Evolutionary conservation across 2,797 vertebrate genomes (phyloP).

Genomic region (Pipistrellus kuhlii): DNA sequence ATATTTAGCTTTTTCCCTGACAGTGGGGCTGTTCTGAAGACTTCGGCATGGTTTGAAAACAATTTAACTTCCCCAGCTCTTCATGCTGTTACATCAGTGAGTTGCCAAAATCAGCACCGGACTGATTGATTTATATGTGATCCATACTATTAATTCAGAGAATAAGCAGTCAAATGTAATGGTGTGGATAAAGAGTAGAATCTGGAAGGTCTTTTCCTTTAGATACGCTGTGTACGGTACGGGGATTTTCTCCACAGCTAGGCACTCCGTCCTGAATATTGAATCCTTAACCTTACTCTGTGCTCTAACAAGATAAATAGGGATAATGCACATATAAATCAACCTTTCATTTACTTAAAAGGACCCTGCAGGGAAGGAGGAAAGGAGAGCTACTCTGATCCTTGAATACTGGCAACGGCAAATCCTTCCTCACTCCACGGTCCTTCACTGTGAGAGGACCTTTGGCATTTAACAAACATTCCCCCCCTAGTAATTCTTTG

Average conservation of each 20-base stretch:
- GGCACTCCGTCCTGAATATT: not conserved
- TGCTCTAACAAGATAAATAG: not conserved
- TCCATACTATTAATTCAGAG: conserved; percentile 5
- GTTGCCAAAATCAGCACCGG: not conserved
- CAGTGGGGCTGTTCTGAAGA: not conserved
- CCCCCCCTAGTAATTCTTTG: not conserved
- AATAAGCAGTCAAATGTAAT: conserved; percentile 21
- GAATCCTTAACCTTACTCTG: conserved; percentile 12
- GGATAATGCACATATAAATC: not conserved
- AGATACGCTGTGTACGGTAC: not conserved
- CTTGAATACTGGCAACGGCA: not conserved
- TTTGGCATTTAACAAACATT: conserved; percentile 48
- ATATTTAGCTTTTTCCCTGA: conserved; percentile 45
- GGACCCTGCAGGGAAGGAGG: conserved; percentile 58
- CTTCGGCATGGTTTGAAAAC: not conserved
- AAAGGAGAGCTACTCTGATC: conserved; percentile 60
- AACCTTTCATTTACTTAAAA: conserved; percentile 66
- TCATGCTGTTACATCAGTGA: not conserved
- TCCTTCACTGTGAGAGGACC: not conserved
- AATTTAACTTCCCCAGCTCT: not conserved
- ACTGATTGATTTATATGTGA: not conserved
- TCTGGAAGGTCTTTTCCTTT: conserved; percentile 13
- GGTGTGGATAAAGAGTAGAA: conserved; percentile 18
- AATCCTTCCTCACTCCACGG: not conserved
- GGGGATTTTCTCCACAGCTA: not conserved